Conservation (phyloP, 2,113 vertebrate species). For the Coturnix japonica region DNA sequence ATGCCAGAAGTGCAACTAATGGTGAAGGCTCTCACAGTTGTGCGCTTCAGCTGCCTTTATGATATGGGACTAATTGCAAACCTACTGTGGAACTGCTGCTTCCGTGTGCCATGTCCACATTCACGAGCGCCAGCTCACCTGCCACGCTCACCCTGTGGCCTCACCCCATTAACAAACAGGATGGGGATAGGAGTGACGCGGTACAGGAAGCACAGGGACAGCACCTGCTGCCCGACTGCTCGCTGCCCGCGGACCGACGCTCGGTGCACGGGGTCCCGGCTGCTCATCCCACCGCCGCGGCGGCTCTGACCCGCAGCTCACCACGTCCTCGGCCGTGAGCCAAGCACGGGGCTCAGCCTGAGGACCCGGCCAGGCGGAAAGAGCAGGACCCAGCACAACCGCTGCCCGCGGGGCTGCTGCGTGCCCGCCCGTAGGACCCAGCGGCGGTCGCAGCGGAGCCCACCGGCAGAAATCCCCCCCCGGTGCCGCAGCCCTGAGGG, state of each 20-base stretch:
- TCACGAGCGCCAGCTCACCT: slow-evolving; percentile 16
- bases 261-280: not conserved
- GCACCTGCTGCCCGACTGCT: rapidly evolving
- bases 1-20: not conserved
- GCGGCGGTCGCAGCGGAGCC: rapidly evolving
- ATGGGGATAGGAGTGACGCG: not conserved
- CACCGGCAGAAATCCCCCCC: not conserved
- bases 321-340: not conserved
- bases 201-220: not conserved
- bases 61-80: too few relatives aligned
- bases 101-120: not conserved
- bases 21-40: not conserved
- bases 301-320: not conserved
- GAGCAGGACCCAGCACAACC: not conserved
- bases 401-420: not conserved
- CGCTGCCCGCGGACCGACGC: too few relatives aligned
- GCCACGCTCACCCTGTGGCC: not conserved
- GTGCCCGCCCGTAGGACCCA: rapidly evolving
- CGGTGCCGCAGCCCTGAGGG: too few relatives aligned
- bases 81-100: not conserved
- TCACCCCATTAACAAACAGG: slow-evolving; percentile 76
- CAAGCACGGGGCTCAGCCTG: rapidly evolving
- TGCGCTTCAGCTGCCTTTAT: not conserved
- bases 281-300: not conserved
- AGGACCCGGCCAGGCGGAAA: not conserved